Evolutionary conservation across 2,888 invertebrate genomes (phyloP), one percentile per base, ranked within the genome.

Genomic region (Napeogenes inachia): DNA sequence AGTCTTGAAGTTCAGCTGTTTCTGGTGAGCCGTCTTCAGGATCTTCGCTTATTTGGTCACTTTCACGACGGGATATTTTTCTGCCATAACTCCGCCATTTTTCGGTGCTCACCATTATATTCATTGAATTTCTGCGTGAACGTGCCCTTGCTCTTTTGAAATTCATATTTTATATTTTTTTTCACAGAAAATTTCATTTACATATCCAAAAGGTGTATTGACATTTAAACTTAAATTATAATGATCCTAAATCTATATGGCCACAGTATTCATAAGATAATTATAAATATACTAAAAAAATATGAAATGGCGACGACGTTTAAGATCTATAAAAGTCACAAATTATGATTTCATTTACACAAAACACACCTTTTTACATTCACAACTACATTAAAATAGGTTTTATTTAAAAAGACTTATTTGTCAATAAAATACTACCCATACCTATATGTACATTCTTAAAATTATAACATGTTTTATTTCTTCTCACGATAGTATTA

Each of bases 21-120:
- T 77, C 73, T 12, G 80, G 78, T 61, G 80, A 80, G 4, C 82
- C 84, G 8, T 84, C 84, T 2, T 80, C 83, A 2, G 80, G 76
- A 46, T 82, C 80, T n/a, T 80, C 79, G 2, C 76, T 75, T 2
- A 71, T 56, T 35, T 72, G 45, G 2, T 76, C 72, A 8, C 67
- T 71, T 13, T 72, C 75, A 56, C 72, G 70, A 2, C 74, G 75
- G 0, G 85, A 84, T 12, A 79, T 67, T 60, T 76, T 76, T 64
- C 75, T 82, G 33, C 75, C 74, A 60, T 74, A 75, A 4, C 70
- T 77, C 13, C 81, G 75, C 89, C 89, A 89, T 72, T 83, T 85
- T 63, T 85, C 87, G 8, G 78, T 74, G 64, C 73, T 80, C 3
- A 71, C 62, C 68, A 83, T 71, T 6, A 83, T 63, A 61, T 73